These are phyloP conservation scores for Aporrectodea caliginosa DNA, from an alignment of 1,140 invertebrate species.

Conservation along the genomic window DNA sequence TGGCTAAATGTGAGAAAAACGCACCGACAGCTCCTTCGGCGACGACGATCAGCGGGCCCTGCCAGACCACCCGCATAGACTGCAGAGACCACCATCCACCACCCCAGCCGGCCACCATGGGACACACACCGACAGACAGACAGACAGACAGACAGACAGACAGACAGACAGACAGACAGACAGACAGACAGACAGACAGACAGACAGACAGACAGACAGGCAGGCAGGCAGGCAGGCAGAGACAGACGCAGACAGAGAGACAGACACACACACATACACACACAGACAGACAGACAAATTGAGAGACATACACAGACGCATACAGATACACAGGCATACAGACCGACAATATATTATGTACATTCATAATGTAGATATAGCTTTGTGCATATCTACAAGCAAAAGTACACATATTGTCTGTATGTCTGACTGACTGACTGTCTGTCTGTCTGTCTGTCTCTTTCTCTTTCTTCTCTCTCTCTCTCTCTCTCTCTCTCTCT, in stretches of 20 bases:
- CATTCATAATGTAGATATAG: too few relatives aligned
- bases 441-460: too few relatives aligned
- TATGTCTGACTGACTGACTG: too few relatives aligned
- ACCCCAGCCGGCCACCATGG: too few relatives aligned
- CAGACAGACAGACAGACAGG: background rate
- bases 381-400: too few relatives aligned
- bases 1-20: slow-evolving; percentile 1
- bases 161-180: background rate
- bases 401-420: too few relatives aligned
- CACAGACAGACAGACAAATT: background rate
- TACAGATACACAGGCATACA: too few relatives aligned
- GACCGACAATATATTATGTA: too few relatives aligned
- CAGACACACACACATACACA: background rate
- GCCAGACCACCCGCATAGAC: background rate
- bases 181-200: background rate
- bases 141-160: background rate
- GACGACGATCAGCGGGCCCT: background rate
- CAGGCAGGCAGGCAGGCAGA: too few relatives aligned
- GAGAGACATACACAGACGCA: background rate
- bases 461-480: too few relatives aligned
- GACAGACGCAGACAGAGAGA: background rate
- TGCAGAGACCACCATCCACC: too few relatives aligned
- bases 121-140: background rate
- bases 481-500: too few relatives aligned
- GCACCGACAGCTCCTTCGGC: background rate